A percentile compares a stretch with the other conserved stretches of the same genome.
Evolutionary conservation across 2,797 vertebrate species (phyloP).

Genomic region (Anisognathus igniventris): DNA sequence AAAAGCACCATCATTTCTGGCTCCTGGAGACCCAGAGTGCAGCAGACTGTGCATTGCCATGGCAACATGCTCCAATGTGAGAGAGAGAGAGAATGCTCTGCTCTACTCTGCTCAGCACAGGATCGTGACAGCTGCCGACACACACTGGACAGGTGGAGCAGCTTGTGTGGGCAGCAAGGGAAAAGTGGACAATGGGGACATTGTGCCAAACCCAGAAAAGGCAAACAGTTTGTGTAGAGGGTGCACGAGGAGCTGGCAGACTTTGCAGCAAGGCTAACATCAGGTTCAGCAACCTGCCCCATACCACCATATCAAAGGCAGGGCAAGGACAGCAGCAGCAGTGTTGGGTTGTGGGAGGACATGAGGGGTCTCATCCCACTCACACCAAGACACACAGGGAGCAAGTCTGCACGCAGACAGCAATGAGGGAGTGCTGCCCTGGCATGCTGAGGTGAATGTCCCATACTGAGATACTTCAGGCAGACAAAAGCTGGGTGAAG

Average conservation of each 20-base stretch:
- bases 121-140: neutral
- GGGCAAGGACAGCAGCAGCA: neutral
- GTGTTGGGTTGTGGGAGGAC: accelerated
- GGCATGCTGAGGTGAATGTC: accelerated
- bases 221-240: neutral
- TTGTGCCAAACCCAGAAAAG: neutral
- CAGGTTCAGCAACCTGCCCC: accelerated
- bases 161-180: neutral
- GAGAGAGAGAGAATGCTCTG: neutral
- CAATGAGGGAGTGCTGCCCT: accelerated
- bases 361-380: neutral
- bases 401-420: accelerated
- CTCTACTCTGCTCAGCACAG: neutral
- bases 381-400: accelerated
- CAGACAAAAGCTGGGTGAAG: neutral
- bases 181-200: neutral
- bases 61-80: slow-evolving; percentile 29
- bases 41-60: slow-evolving; percentile 56
- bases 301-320: neutral
- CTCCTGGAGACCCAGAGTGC: slow-evolving; percentile 43
- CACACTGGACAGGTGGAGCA: neutral
- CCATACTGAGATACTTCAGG: accelerated
- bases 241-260: accelerated
- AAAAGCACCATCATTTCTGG: slow-evolving; percentile 49
- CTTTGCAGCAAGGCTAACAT: accelerated